Evolutionary conservation across 1,140 invertebrate genomes (phyloP).

Genomic region (Neotoxoptera formosana): DNA sequence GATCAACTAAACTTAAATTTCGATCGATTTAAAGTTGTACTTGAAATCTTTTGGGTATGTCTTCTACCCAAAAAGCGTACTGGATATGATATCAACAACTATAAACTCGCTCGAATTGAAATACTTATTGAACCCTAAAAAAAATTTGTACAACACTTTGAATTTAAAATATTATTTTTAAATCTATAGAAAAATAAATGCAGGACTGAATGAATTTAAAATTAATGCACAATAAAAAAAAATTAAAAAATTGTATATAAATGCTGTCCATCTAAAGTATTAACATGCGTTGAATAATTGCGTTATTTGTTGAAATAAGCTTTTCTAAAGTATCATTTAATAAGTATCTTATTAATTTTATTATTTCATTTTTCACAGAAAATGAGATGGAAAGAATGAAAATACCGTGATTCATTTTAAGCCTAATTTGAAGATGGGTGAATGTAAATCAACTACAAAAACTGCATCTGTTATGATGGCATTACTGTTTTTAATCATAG

Average conservation of each 20-base stretch:
- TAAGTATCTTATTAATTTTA: conserved; percentile 9
- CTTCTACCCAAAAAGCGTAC: background rate
- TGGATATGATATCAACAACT: background rate
- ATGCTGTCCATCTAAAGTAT: background rate
- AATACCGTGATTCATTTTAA: background rate
- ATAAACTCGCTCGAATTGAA: background rate
- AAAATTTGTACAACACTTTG: background rate
- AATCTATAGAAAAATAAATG: background rate
- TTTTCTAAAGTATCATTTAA: background rate
- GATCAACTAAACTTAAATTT: background rate
- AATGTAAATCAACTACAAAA: background rate
- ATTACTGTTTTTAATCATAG: background rate
- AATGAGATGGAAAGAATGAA: conserved; percentile 16
- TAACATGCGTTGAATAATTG: background rate
- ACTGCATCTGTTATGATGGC: background rate
- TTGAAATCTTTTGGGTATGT: background rate
- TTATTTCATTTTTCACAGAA: conserved; percentile 1
- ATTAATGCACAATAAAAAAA: background rate
- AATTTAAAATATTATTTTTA: background rate
- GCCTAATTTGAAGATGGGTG: background rate
- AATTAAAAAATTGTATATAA: background rate
- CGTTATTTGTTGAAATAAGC: background rate
- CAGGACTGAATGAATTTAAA: background rate
- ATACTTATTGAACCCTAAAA: background rate
- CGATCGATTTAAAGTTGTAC: background rate